phyloP scores from a whole-genome alignment of 2,113 vertebrate species.

The Syngnathoides biaculeatus region DNA sequence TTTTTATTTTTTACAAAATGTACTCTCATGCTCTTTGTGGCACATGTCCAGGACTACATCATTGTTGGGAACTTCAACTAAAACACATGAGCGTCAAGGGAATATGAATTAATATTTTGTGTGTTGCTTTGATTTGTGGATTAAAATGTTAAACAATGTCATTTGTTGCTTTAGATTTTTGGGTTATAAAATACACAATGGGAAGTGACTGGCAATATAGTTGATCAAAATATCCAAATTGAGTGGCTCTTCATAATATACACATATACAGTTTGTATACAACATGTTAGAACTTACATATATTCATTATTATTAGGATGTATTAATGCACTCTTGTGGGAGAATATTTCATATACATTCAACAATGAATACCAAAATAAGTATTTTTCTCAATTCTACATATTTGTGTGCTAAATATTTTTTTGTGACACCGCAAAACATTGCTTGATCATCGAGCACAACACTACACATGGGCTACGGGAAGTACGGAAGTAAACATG shows the following conservation, averaged over 20 bases:
- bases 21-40: slow-evolving; percentile 8
- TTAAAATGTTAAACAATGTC: neutral
- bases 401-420: no score
- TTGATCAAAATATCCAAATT: neutral
- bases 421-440: neutral
- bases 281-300: no score
- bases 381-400: no score
- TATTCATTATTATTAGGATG: no score
- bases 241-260: no score
- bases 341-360: no score
- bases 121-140: slow-evolving; percentile 6
- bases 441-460: neutral
- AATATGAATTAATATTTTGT: neutral
- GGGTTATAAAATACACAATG: neutral
- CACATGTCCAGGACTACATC: neutral
- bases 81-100: neutral
- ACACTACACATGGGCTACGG: no score
- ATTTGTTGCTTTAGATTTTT: neutral
- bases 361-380: no score
- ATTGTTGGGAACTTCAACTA: neutral
- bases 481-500: no score
- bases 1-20: slow-evolving; percentile 47
- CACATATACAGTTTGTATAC: no score
- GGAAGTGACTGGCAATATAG: neutral
- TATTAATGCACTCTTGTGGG: no score